Evolutionary conservation across 2,888 invertebrate species (phyloP), one percentile per base, ranked within the genome.

Genomic region (Hemicrepidius hirtus): DNA sequence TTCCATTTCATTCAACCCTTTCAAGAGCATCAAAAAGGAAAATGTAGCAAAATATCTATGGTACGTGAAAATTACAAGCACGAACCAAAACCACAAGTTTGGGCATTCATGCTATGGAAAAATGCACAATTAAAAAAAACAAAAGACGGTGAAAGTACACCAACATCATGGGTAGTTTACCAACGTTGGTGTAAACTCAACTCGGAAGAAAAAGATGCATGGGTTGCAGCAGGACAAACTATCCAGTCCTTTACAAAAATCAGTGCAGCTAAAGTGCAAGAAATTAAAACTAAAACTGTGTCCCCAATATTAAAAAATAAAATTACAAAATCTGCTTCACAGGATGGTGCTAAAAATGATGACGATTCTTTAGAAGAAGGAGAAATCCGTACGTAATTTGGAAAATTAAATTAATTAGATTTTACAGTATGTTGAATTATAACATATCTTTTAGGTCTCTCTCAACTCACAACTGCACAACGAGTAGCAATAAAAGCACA

Each of bases 41-140:
- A 88, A 68, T 92, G 92, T 78, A 88, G 89, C 37, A 89, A 90
- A 77, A 88, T 90, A 73, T 92, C 92, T 50, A 89, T 89, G 65
- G 89, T 93, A 41, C 89, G 91, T 80, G 92, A 87, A 59, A 86
- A 84, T 68, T 87, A 93, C 49, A 85, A 93, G 90, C 90, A 91
- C 84, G 95, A 95, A 85, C 91, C 91, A 71, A 94, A 95, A 85
- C 92, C 95, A 7, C 94, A 95, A 86, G 93, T 95, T 9, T 95
- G 95, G 95, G 95, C 94, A 41, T 95, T 95, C 82, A 87, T 94
- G 3, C 84, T 95, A 46, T 95, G 95, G 95, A 95, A 95, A 82
- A 89, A 89, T 70, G 89, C 90, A 9, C 90, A 91, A 79, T 81
- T 88, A 41, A 85, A 85, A 88, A 87, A 74, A 37, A 85, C 87